phyloP scores from a whole-genome alignment of 2,113 vertebrate genomes.

The Paraplagusia blochii region DNA sequence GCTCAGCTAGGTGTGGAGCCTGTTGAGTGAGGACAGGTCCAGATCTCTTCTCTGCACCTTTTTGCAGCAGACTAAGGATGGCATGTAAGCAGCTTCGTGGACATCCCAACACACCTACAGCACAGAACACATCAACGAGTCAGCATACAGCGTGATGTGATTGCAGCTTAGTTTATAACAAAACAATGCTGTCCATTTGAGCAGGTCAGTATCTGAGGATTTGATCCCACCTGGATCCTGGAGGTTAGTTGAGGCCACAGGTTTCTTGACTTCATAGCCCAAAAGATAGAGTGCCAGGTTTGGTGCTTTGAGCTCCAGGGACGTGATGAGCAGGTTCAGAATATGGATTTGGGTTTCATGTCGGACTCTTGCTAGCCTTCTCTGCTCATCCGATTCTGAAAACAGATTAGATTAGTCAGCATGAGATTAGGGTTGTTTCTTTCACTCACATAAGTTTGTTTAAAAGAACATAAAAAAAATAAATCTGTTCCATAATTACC shows the following conservation, averaged over 20 bases:
- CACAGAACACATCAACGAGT: not conserved
- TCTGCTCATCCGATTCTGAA: conserved; percentile 77
- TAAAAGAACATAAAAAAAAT: no score
- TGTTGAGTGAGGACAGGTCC: conserved; percentile 85
- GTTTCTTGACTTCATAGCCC: conserved; percentile 95
- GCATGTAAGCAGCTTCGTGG: conserved; percentile 94
- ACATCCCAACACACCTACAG: conserved; percentile 91
- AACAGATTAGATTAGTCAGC: not conserved
- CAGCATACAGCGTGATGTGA: not conserved
- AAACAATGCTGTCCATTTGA: no score
- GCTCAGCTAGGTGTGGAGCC: conserved; percentile 91
- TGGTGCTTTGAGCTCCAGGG: conserved; percentile 88
- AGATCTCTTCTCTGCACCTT: conserved; percentile 84
- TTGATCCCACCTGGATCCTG: conserved; percentile 88
- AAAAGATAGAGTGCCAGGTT: conserved; percentile 91
- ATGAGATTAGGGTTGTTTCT: not conserved
- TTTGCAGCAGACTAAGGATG: conserved; percentile 92
- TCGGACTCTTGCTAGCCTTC: conserved; percentile 78
- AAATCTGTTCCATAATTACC: conserved; percentile 14
- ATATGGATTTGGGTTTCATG: conserved; percentile 96
- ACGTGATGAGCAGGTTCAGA: conserved; percentile 94
- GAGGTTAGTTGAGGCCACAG: conserved; percentile 90
- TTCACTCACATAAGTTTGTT: no score
- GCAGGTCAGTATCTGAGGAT: not conserved
- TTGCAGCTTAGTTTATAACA: no score